Percentiles rank a stretch among this genome's conserved stretches.
These are phyloP conservation scores for Chelonia mydas DNA, from an alignment of 2,797 vertebrate genomes.

Conservation along the genomic window DNA sequence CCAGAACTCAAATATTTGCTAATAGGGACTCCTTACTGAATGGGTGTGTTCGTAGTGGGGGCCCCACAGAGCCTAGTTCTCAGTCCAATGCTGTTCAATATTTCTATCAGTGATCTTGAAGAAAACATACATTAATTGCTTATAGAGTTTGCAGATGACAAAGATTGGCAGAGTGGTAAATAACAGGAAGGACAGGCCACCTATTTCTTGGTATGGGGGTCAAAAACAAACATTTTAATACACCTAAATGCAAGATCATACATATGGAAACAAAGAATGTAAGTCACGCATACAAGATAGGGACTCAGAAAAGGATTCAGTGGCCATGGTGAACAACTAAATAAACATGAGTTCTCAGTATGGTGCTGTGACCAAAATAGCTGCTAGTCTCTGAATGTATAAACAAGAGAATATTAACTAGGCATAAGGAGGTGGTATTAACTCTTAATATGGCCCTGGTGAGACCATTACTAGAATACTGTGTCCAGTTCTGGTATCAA, in stretches of 20 bases:
- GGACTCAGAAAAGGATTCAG: not conserved
- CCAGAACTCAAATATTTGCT: not conserved
- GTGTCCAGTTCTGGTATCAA: too few species aligned
- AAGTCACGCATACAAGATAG: not conserved
- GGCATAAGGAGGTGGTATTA: too few species aligned
- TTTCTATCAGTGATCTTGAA: not conserved
- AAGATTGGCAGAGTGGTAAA: not conserved
- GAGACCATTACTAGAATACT: too few species aligned
- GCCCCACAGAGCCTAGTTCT: too few species aligned
- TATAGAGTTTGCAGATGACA: not conserved
- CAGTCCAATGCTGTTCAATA: too few species aligned
- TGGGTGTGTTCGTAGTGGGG: not conserved
- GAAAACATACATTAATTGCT: not conserved
- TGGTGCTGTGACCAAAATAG: too few species aligned
- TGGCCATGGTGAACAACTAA: not conserved
- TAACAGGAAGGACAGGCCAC: not conserved
- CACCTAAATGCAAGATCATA: not conserved
- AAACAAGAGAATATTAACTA: too few species aligned
- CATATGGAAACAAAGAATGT: not conserved
- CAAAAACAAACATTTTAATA: not conserved
- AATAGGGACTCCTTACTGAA: not conserved
- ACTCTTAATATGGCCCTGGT: too few species aligned
- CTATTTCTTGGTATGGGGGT: too few species aligned
- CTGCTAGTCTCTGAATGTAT: too few species aligned
- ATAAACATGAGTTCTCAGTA: not conserved